These are phyloP conservation scores for Sciurus carolinensis DNA, from an alignment of 2,797 vertebrate species.

Conservation along the genomic window DNA sequence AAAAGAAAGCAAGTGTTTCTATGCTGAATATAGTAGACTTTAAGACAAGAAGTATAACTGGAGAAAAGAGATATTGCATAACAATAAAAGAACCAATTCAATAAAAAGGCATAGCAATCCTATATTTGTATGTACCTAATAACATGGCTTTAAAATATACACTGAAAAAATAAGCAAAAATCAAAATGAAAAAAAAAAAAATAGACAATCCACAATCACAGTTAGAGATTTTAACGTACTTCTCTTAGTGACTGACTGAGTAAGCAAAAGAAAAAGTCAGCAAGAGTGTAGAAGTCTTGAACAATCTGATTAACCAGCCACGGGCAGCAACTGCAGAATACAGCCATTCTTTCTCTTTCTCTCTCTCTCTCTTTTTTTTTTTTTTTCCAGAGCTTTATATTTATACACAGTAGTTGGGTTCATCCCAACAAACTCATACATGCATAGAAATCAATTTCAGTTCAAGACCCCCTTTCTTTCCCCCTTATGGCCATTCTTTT, in stretches of 20 bases:
- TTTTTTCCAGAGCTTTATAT: too few species aligned
- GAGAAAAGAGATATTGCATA: neutral
- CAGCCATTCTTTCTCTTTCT: neutral
- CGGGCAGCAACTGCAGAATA: neutral
- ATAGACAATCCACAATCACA: neutral
- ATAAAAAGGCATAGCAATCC: neutral
- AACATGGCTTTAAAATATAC: neutral
- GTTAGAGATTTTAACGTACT: too few species aligned
- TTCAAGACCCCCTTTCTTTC: too few species aligned
- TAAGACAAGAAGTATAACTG: neutral
- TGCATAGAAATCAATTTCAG: too few species aligned
- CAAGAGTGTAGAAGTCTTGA: neutral
- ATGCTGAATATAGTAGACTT: neutral
- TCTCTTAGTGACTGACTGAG: neutral
- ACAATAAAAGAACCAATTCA: neutral
- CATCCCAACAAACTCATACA: too few species aligned
- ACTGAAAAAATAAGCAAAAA: neutral
- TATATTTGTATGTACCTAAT: neutral
- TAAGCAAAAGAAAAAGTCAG: neutral
- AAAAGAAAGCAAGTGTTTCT: neutral
- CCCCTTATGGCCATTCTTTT: too few species aligned
- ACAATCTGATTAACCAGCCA: neutral
- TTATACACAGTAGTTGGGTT: too few species aligned
- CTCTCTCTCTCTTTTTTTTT: too few species aligned
- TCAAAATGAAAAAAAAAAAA: neutral